A percentile compares a stretch with the other conserved stretches of the same genome.
Conservation (phyloP, 2,797 vertebrate species). For the Characodon lateralis region DNA sequence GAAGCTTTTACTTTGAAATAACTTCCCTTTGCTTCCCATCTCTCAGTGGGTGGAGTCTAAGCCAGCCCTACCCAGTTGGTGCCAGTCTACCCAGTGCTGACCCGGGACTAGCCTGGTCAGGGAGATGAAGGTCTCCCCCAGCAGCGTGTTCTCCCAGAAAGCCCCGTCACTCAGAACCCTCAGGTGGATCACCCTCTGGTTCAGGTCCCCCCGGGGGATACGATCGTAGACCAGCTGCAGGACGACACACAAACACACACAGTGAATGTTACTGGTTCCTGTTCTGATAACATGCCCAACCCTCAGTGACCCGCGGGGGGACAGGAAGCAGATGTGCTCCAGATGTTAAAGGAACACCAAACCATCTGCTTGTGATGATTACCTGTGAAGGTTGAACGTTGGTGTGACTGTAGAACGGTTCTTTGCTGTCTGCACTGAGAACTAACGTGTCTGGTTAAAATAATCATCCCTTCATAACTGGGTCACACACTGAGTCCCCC, state of each 20-base stretch:
- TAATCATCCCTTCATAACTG: no score
- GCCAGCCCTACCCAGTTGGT: constrained; percentile 83
- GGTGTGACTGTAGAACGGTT: no score
- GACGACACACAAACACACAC: neutral
- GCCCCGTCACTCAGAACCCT: constrained; percentile 92
- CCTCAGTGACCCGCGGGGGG: no score
- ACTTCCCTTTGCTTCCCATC: constrained; percentile 21
- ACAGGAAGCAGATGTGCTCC: no score
- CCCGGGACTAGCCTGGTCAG: constrained; percentile 87
- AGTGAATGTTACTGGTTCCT: neutral
- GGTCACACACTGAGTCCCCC: no score
- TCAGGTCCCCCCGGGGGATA: constrained; percentile 91
- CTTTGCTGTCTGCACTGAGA: no score
- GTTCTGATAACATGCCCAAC: no score
- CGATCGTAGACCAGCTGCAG: constrained; percentile 92
- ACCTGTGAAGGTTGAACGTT: no score
- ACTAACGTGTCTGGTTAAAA: no score
- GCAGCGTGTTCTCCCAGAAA: constrained; percentile 94
- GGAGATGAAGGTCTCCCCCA: constrained; percentile 90
- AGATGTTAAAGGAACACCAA: no score
- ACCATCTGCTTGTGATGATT: no score
- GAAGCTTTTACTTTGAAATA: constrained; percentile 56
- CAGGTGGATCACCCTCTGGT: constrained; percentile 92
- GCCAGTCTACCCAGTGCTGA: constrained; percentile 93
- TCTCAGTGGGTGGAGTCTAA: constrained; percentile 76